These are phyloP conservation scores for Dichetophora obliterata DNA, from an alignment of 2,888 invertebrate genomes.

Conservation along the genomic window DNA sequence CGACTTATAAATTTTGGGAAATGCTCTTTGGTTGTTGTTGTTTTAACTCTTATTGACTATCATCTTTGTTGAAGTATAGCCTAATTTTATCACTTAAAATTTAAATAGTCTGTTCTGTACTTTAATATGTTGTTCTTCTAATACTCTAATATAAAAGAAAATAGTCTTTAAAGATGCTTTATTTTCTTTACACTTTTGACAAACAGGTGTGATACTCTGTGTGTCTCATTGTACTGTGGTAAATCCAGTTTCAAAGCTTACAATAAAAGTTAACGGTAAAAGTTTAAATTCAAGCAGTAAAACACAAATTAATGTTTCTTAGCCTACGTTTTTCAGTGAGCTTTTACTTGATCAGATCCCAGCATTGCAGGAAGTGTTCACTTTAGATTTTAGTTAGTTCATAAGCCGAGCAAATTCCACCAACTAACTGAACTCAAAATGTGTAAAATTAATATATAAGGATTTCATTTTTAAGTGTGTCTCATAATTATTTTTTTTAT, in stretches of 20 bases:
- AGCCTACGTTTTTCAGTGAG: neutral
- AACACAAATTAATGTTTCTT: neutral
- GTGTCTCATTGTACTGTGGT: slow-evolving; percentile 28
- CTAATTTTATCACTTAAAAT: no score
- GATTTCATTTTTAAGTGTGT: neutral
- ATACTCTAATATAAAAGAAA: neutral
- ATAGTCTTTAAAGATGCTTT: slow-evolving; percentile 20
- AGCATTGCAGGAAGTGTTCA: slow-evolving; percentile 19
- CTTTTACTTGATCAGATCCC: neutral
- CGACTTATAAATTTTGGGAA: no score
- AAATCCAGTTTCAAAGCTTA: neutral
- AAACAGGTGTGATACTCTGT: slow-evolving; percentile 44
- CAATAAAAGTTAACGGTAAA: neutral
- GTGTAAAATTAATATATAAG: slow-evolving; percentile 19
- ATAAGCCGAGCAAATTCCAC: slow-evolving; percentile 18
- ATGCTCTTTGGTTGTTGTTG: no score
- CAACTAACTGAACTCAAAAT: slow-evolving; percentile 13
- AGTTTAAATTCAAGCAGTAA: neutral
- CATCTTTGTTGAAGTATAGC: no score
- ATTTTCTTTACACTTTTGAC: slow-evolving; percentile 35
- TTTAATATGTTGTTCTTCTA: no score
- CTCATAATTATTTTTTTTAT: neutral
- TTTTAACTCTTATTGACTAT: no score
- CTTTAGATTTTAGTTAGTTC: slow-evolving; percentile 23
- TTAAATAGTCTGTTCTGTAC: no score